Base-by-base conservation (phyloP, 2,113 vertebrate species). In the Castor canadensis region DNA sequence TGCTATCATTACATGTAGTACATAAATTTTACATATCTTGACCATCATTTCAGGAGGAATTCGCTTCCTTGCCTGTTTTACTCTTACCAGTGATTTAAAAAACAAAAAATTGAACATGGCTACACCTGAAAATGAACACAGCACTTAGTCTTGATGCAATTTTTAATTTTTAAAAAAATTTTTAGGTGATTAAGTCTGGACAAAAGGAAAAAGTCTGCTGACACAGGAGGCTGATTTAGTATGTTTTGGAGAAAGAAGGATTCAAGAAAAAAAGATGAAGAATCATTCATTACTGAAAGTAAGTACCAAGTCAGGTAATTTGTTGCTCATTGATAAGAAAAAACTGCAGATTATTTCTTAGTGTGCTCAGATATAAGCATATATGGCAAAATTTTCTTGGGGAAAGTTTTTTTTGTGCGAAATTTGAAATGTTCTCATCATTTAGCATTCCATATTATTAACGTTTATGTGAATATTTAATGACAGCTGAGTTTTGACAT, bases 171-270 rank as follows among this genome's bases (percentile, higher is more conserved):
- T 96, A 92, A 45, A n/a, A 2, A 12, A 7, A 87, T 97, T 97
- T 95, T 67, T 97, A 99, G 99, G 99, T 99, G 58, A 98, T 99
- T 97, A 97, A 99, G 43, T 99, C 99, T 3, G 99, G 99, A 15
- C 99, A 99, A 96, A 99, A 98, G 96, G 35, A 99, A 99, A 98
- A 99, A 99, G 92, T 95, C 96, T 0, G 3, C 96, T 7, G 98
- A 98, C 45, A 64, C 95, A 60, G 98, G 99, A 96, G 99, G 99
- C 52, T 99, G 99, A 98, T 99, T 99, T 96, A 96, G 99, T 97
- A 96, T 99, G 47, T 98, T 99, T 43, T 99, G 99, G 98, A 96
- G 99, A 45, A 99, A 93, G 97, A 99, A 98, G 96, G 98, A 99
- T 93, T 97, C 87, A 8, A 99, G 99, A 98, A 99, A 99, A 96